Percentiles rank a stretch among this genome's conserved stretches.
Evolutionary conservation across 2,888 invertebrate species (phyloP).

Genomic region (Sthenelais limicola): DNA sequence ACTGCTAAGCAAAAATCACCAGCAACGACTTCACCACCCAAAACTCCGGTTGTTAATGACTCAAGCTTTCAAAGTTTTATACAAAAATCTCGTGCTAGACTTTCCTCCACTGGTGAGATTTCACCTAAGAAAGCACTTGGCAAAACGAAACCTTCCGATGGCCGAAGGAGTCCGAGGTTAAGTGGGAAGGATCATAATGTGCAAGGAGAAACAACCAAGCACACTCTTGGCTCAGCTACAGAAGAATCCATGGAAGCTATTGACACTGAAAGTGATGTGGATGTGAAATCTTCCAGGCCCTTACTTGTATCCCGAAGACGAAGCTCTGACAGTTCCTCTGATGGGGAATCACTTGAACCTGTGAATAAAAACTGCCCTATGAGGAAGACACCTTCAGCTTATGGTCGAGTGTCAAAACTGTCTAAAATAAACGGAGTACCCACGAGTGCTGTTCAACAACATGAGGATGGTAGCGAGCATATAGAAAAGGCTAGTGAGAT

Average conservation of each 20-base stretch:
- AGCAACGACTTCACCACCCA: not conserved
- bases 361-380: no score
- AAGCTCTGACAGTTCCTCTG: conserved; percentile 41
- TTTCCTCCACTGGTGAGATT: not conserved
- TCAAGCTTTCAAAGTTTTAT: conserved; percentile 8
- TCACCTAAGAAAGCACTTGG: not conserved
- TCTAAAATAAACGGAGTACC: conserved; percentile 3
- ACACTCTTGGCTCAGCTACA: not conserved
- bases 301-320: conserved; percentile 24
- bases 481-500: conserved; percentile 27
- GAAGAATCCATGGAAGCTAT: not conserved
- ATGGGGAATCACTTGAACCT: not conserved
- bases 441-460: not conserved
- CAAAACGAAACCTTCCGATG: not conserved
- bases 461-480: conserved; percentile 5
- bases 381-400: no score
- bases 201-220: not conserved
- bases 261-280: conserved; percentile 22
- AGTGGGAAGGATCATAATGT: no score
- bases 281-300: not conserved
- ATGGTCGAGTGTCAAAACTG: no score
- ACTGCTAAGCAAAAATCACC: not conserved
- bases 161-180: not conserved
- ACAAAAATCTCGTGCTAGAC: not conserved
- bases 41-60: not conserved